Evolutionary conservation across 2,888 invertebrate species (phyloP).

Genomic region (Hyppa rectilinea): DNA sequence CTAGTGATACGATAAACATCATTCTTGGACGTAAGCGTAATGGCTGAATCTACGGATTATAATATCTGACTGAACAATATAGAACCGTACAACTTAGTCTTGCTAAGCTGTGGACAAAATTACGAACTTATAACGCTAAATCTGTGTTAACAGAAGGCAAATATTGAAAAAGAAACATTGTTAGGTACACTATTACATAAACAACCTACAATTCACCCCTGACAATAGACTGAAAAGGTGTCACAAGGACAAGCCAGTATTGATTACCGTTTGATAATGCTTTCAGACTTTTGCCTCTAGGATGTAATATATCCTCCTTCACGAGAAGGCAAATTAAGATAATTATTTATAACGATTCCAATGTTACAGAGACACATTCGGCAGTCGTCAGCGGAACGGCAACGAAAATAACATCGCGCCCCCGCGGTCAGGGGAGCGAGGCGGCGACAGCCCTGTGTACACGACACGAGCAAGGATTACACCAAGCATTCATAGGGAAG

Average conservation of each 20-base stretch:
- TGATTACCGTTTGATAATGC: neutral
- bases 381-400: slow-evolving; percentile 20
- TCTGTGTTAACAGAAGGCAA: neutral
- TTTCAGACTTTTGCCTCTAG: neutral
- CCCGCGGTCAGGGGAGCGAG: slow-evolving; percentile 32
- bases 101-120: neutral
- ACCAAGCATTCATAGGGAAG: slow-evolving; percentile 5
- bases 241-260: slow-evolving; percentile 9
- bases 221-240: slow-evolving; percentile 6
- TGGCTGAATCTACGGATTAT: neutral
- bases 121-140: neutral
- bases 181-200: no score
- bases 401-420: slow-evolving; percentile 36
- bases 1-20: slow-evolving; percentile 1
- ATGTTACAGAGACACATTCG: slow-evolving; percentile 21
- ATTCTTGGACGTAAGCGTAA: neutral
- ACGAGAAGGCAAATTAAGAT: slow-evolving; percentile 5
- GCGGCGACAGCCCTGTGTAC: slow-evolving; percentile 35
- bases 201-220: slow-evolving; percentile 12
- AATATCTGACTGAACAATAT: neutral
- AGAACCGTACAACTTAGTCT: neutral
- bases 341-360: slow-evolving; percentile 23
- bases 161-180: neutral
- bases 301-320: neutral
- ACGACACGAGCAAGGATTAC: neutral